A percentile compares a stretch with the other conserved stretches of the same genome.
phyloP scores from a whole-genome alignment of 2,797 vertebrate genomes.

The Pachyuromys duprasi region DNA sequence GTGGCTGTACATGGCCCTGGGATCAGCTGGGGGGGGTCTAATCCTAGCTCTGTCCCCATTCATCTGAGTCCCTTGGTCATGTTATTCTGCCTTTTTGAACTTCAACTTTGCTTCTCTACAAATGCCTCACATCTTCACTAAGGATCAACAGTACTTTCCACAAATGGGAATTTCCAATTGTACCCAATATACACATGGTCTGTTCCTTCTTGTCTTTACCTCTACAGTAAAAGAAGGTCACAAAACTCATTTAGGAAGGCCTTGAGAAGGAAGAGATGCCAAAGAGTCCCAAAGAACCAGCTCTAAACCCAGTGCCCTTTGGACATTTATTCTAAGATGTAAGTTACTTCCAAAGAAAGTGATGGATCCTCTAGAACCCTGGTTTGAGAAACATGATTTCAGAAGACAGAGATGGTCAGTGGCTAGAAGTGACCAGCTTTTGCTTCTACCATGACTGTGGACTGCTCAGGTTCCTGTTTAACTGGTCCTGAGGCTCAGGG shows the following conservation, averaged over 20 bases:
- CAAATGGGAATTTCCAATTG: neutral
- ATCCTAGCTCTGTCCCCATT: neutral
- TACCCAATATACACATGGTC: accelerated
- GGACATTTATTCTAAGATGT: neutral
- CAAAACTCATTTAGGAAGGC: neutral
- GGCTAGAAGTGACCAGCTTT: neutral
- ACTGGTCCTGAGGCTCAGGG: neutral
- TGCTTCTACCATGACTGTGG: neutral
- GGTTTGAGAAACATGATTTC: neutral
- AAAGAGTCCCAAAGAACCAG: accelerated
- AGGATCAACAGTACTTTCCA: neutral
- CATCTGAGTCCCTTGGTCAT: neutral
- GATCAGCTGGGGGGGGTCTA: neutral
- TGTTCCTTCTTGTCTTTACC: neutral
- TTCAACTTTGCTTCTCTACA: neutral
- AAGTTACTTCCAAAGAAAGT: neutral
- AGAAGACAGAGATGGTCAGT: neutral
- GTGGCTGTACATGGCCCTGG: neutral
- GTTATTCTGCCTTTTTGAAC: neutral
- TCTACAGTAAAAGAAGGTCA: neutral
- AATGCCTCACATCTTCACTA: neutral
- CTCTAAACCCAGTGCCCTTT: too few relatives aligned
- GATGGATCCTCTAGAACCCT: neutral
- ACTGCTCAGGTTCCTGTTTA: neutral
- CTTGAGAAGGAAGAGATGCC: neutral